Evolutionary conservation across 1,140 invertebrate species (phyloP).

Genomic region (Pogonognathellus flavescens): DNA sequence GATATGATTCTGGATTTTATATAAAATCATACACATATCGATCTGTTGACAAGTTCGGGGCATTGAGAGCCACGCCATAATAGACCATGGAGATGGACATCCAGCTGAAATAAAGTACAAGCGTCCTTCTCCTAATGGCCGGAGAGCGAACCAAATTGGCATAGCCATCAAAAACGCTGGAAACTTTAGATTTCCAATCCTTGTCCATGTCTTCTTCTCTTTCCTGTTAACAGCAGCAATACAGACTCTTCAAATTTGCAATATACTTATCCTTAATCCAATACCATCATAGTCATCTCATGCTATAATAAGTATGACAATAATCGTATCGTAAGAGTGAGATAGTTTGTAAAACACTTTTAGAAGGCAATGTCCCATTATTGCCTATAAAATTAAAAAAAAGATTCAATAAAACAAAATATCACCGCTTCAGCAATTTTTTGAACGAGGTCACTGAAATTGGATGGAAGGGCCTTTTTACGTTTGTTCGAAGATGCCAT

Average conservation of each 20-base stretch:
- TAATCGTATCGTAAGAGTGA: too few relatives aligned
- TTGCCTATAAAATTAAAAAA: too few relatives aligned
- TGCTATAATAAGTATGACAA: too few relatives aligned
- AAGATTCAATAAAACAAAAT: neutral
- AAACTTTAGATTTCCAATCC: conserved; percentile 33
- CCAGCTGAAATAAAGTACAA: conserved; percentile 64
- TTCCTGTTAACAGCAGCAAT: conserved; percentile 50
- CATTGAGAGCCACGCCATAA: conserved; percentile 67
- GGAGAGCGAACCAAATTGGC: conserved; percentile 58
- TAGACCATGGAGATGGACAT: conserved; percentile 66
- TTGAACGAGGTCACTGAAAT: conserved; percentile 58
- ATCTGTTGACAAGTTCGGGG: conserved; percentile 66
- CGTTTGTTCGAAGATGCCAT: conserved; percentile 56
- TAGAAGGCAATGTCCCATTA: too few relatives aligned
- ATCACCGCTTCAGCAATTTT: conserved; percentile 55
- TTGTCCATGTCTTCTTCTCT: conserved; percentile 48
- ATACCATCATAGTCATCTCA: neutral
- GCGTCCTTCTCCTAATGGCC: conserved; percentile 59
- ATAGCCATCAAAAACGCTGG: conserved; percentile 56
- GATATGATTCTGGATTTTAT: neutral
- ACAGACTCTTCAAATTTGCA: neutral
- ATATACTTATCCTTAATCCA: neutral
- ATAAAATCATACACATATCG: conserved; percentile 59
- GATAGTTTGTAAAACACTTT: too few relatives aligned
- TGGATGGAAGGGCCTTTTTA: conserved; percentile 42